Conservation (phyloP, 1,140 invertebrate genomes). For the Drosophila orena region DNA sequence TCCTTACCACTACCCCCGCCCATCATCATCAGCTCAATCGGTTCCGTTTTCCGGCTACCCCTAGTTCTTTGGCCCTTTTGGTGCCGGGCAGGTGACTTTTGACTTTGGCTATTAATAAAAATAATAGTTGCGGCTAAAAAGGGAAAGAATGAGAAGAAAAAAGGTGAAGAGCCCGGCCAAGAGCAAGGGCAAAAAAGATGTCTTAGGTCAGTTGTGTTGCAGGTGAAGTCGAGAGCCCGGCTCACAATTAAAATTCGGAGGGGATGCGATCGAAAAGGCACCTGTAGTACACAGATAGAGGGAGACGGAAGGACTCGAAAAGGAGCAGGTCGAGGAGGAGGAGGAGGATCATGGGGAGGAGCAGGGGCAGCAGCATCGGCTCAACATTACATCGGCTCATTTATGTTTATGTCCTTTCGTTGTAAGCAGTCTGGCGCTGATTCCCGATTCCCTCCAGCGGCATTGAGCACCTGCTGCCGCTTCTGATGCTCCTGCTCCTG, state of each 20-base stretch:
- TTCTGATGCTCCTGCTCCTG: constrained; percentile 11
- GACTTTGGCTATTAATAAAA: constrained; percentile 83
- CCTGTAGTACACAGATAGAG: constrained; percentile 58
- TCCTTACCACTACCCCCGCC: not conserved
- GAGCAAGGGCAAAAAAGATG: constrained; percentile 79
- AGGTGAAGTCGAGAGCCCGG: constrained; percentile 63
- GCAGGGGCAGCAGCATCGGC: constrained; percentile 34
- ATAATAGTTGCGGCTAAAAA: constrained; percentile 79
- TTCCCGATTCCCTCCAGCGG: constrained; percentile 64
- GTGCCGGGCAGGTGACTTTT: constrained; percentile 76
- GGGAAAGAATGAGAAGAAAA: constrained; percentile 20
- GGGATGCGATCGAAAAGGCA: constrained; percentile 52
- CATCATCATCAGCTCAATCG: not conserved
- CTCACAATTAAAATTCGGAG: constrained; percentile 74
- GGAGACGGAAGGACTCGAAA: constrained; percentile 38
- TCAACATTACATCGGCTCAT: constrained; percentile 79
- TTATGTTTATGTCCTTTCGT: constrained; percentile 83
- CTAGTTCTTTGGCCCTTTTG: constrained; percentile 47
- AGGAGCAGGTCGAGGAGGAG: not conserved
- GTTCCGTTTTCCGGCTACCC: constrained; percentile 79
- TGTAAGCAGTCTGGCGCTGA: constrained; percentile 75
- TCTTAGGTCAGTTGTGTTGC: constrained; percentile 80
- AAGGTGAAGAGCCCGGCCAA: constrained; percentile 62
- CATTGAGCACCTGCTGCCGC: constrained; percentile 70
- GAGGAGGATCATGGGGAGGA: constrained; percentile 24